Percentiles rank a stretch among this genome's conserved stretches.
phyloP scores from a whole-genome alignment of 2,113 vertebrate genomes.

The Micronycteris hirsuta region DNA sequence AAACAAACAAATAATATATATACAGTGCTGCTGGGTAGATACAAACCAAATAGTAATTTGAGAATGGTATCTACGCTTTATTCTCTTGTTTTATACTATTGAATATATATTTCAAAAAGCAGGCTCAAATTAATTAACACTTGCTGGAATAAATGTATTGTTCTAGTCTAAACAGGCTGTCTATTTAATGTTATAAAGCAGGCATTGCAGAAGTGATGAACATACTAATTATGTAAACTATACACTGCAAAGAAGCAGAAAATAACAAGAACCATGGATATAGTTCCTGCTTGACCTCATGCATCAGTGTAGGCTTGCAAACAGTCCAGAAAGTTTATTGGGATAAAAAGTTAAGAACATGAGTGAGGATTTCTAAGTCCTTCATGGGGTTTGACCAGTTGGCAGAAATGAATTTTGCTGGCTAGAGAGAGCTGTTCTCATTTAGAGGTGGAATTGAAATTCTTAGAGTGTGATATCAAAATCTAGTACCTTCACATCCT shows the following conservation, averaged over 20 bases:
- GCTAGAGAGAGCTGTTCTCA: not conserved
- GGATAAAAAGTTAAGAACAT: not conserved
- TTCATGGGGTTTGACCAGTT: not conserved
- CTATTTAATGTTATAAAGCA: not conserved
- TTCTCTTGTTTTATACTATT: not conserved
- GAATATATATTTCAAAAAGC: not conserved
- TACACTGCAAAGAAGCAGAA: not conserved
- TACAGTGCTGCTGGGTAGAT: not conserved
- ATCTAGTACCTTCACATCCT: conserved; percentile 94
- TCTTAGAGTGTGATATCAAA: not conserved
- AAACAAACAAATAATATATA: conserved; percentile 22
- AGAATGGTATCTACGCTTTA: not conserved
- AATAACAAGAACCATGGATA: not conserved
- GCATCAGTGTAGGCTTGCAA: not conserved
- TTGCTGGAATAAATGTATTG: conserved; percentile 3
- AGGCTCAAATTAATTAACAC: conserved; percentile 23
- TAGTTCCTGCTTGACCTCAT: not conserved
- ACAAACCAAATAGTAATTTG: conserved; percentile 35
- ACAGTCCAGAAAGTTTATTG: not conserved
- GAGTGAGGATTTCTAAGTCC: not conserved
- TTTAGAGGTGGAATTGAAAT: not conserved
- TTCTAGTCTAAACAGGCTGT: not conserved
- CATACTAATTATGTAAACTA: conserved; percentile 32
- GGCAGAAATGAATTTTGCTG: not conserved
- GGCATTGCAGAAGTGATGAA: conserved; percentile 30